Base-by-base conservation (phyloP, 2,797 vertebrate genomes). In the Sebastes steindachneri region DNA sequence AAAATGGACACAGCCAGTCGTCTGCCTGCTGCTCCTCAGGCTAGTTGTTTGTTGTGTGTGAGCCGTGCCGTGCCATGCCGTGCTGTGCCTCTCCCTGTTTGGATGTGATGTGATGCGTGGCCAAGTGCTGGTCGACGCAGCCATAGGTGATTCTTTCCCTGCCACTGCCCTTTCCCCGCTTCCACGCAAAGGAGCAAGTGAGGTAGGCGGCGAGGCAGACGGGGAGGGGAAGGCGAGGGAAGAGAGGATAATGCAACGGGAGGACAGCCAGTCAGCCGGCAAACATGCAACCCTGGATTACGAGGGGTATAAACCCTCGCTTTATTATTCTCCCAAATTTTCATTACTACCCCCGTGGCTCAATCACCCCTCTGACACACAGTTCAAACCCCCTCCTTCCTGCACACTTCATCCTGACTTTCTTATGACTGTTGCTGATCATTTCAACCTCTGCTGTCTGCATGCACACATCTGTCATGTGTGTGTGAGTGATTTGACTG, bases 131-230 rank as follows among this genome's bases (percentile, higher is more conserved):
- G 87, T 90, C 28, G 67, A 86, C 73, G 77, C 78, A 86, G 92
- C 89, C 92, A 93, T 91, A 93, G 92, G 91, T 94, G 90, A 94
- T 92, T 94, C 85, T 89, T 93, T 95, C 86, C 89, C 86, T 75
- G 82, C 88, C 86, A 89, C 88, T 93, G 91, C 91, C 87, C 93
- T 92, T 93, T 93, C 77, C 88, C 81, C 67, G 76, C 66, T 85
- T 87, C 82, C 92, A 92, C 68, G 84, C 87, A 79, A 88, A 89
- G 80, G 74, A 85, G 79, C 73, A 74, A 71, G 75, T 29, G 67
- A 87, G 87, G 82, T 83, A 73, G 59, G 75, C 48, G 26, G 51
- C 53, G 57, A 80, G 75, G 68, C 82, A 83, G 53, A 82, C 57
- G 19, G 65, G 65, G 25, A 84, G 77, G 71, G 53, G 63, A 80